Evolutionary conservation across 1,140 invertebrate species (phyloP), one percentile per base, ranked within the genome.

Genomic region (Coenobita brevimanus): DNA sequence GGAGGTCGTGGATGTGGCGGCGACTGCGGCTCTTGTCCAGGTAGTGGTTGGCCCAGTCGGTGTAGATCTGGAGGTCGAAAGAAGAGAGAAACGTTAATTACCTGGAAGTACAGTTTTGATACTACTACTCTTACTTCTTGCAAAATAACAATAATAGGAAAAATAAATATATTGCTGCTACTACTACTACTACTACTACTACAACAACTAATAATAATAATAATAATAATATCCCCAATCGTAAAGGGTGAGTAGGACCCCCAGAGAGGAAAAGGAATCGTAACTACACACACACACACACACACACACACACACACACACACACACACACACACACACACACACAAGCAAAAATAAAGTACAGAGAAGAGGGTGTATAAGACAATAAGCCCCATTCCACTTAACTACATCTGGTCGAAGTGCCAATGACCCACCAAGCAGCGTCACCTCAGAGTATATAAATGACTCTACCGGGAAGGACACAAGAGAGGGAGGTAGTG

Each of bases 21-120:
- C 97, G 97, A 86, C 95, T 97, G 81, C 96, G 94, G 50, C 96
- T 96, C 92, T 97, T 97, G 92, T 98, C 97, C 94, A 99, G 93
- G 92, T 99, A 99, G 92, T 99, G 97, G 93, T 99, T 99, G 36
- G 97, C 97, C 98, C 98, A 99, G 93, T 98, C 97, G 36, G 97
- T 98, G 93, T 99, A 99, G 91, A 99, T 98, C 97, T 99, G 94
- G 27, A 94, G 93, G 90, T 91, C 92, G 75, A 54, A n/a, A 76
- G 33, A 83, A 10, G 6, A n/a, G 27, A 13, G 0, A 38, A 38
- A 24, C n/a, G 30, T 1, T 21, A 57, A 80, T 80, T 27, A 36
- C n/a, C 1, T 21, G 4, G 2, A 33, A 15, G 0, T 1, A 62
- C 21, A 62, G 33, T 2, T 10, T 0, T 0, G 2, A 38, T 41